Base-by-base conservation (phyloP, 2,113 vertebrate species). In the Vicugna pacos region DNA sequence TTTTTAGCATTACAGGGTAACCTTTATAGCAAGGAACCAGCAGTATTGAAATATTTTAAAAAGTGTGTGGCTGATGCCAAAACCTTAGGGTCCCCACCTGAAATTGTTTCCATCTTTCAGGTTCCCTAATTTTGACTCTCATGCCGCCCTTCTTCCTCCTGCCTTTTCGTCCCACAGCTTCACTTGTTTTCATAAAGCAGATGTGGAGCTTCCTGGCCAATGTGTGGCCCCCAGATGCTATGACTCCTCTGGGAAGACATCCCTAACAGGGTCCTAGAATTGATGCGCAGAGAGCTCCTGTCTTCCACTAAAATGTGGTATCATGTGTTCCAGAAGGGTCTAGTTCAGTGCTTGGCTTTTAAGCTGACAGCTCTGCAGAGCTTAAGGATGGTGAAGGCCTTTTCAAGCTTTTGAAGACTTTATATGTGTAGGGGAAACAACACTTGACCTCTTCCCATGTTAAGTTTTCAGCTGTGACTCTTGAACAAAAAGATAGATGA, bases 351-450 rank as follows among this genome's bases (percentile, higher is more conserved):
- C 42, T 77, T 64, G 20, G 5, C 22, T 20, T 93, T 93, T 81
- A 86, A 24, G 8, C 10, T 88, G 17, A 79, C 2, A 76, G 11
- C 4, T 77, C 38, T 81, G 19, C 5, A 58, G 46, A 42, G 8
- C 30, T 69, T 76, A 32, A 56, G 13, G 54, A 50, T 64, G 11
- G 3, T 15, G 1, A 65, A 5, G 20, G 46, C 15, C 5, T 73
- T 83, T 81, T 80, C 28, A 87, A 42, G 19, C 48, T 79, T 91
- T 11, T 65, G n/a, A 94, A 79, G 22, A 91, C 50, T 88, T 64
- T 67, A 58, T 62, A 10, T 70, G 22, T 52, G 12, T 16, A 56
- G 35, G 30, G 46, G 35, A 65, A 30, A 20, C 56, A 38, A 30
- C 72, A 42, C 3, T 73, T 32, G 12, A 64, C 28, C n/a, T 46